Base-by-base conservation (phyloP, 2,113 vertebrate genomes). In the Myxocyprinus asiaticus region DNA sequence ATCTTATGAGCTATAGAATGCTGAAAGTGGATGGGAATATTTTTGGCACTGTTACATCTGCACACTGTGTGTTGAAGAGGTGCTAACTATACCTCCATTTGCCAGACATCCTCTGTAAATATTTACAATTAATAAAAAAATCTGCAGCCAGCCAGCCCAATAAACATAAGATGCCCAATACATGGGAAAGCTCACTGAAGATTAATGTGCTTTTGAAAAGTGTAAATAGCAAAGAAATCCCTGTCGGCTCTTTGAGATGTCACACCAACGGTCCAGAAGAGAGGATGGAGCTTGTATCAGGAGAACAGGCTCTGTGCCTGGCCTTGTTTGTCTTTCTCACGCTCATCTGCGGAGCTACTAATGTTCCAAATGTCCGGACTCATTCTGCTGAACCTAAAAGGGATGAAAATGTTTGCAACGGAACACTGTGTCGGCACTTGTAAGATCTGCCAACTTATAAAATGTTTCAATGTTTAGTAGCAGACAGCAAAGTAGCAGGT, bases 321-420 rank as follows among this genome's bases (percentile, higher is more conserved):
- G 51, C 45, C 59, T 43, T 50, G 79, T 84, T 84, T 81, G 79
- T 81, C 76, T 81, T 84, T 84, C 83, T 81, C 79, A 78, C 75
- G 66, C 79, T 70, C 66, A 33, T 68, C 58, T 33, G 53, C 64
- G 10, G 45, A 51, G 71, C 67, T 81, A 56, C 66, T 45, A 45
- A 70, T 65, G 72, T 48, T 44, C 55, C 43, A 17, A 72, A 66
- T 81, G 78, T 84, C 77, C 69, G 70, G 22, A 47, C 74, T 78
- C 74, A 70, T 61, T 80, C 66, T 67, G 80, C 22, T 77, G 66
- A 72, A 77, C 45, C 43, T 62, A 44, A 59, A 69, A 7, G 59
- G 8, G 72, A 63, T 11, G 14, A 75, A 63, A n/a, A 51, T 33
- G 22, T 33, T 33, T 33, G 42, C 5, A 5, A 10, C 9, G 22